phyloP scores from a whole-genome alignment of 1,140 invertebrate genomes.

The Tetranychus urticae region DNA sequence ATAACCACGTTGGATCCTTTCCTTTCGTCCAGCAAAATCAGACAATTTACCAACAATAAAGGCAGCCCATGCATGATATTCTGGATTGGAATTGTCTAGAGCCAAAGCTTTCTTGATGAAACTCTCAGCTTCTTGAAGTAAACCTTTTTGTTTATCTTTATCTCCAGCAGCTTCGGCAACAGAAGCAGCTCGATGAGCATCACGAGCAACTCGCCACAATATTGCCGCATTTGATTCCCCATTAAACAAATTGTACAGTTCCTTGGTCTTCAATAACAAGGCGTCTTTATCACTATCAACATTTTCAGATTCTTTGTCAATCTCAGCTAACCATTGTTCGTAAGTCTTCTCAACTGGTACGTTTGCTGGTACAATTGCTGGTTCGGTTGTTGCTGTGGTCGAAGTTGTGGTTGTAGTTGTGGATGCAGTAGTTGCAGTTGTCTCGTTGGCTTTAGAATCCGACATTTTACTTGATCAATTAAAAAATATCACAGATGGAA shows the following conservation, averaged over 20 bases:
- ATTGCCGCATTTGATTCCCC: background rate
- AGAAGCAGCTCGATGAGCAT: background rate
- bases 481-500: too few species aligned
- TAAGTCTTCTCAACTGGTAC: background rate
- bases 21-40: conserved; percentile 1
- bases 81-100: background rate
- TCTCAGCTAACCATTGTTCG: background rate
- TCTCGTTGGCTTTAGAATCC: too few species aligned
- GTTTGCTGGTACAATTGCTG: too few species aligned
- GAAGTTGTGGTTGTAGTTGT: too few species aligned
- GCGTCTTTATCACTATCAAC: background rate
- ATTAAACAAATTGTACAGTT: background rate
- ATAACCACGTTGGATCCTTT: background rate
- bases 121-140: background rate
- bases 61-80: background rate
- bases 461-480: too few species aligned
- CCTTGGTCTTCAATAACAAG: background rate
- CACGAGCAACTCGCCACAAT: background rate
- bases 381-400: too few species aligned
- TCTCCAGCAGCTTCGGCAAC: background rate
- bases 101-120: background rate
- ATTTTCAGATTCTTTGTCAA: background rate
- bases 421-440: too few species aligned
- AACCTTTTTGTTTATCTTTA: background rate
- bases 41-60: background rate